Conservation (phyloP, 2,888 invertebrate species). For the Lamellibrachia columna region DNA sequence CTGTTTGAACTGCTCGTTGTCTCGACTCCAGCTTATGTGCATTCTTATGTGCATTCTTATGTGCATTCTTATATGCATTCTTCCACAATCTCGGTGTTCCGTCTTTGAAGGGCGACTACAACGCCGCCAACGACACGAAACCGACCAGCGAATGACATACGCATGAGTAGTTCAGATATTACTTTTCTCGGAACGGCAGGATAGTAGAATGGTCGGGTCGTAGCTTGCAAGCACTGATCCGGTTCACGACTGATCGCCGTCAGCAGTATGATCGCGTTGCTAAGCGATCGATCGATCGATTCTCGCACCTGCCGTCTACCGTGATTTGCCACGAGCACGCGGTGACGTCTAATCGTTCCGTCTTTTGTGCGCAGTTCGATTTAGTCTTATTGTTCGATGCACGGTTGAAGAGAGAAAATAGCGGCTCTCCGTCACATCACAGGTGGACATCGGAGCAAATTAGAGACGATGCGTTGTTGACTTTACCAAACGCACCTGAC, state of each 20-base stretch:
- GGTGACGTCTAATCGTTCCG: not conserved
- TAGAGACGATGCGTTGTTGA: not conserved
- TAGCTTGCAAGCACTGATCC: not conserved
- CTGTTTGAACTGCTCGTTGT: not conserved
- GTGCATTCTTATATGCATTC: too few species aligned
- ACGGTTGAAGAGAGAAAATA: not conserved
- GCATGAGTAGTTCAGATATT: not conserved
- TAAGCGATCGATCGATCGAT: not conserved
- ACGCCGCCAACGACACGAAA: not conserved
- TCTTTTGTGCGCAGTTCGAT: not conserved
- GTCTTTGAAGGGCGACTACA: not conserved
- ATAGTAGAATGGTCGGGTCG: not conserved
- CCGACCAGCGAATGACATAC: not conserved
- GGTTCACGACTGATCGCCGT: not conserved
- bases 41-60: not conserved
- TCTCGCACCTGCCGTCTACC: not conserved
- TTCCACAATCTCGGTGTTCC: not conserved
- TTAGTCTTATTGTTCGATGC: not conserved
- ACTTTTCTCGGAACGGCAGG: not conserved
- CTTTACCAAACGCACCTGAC: not conserved
- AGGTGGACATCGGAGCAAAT: not conserved
- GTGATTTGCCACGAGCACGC: not conserved
- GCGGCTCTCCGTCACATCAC: not conserved
- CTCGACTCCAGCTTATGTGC: not conserved
- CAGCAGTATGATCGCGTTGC: constrained; percentile 4